Evolutionary conservation across 2,113 vertebrate genomes (phyloP).

Genomic region (Boulengeromyrus knoepffleri): DNA sequence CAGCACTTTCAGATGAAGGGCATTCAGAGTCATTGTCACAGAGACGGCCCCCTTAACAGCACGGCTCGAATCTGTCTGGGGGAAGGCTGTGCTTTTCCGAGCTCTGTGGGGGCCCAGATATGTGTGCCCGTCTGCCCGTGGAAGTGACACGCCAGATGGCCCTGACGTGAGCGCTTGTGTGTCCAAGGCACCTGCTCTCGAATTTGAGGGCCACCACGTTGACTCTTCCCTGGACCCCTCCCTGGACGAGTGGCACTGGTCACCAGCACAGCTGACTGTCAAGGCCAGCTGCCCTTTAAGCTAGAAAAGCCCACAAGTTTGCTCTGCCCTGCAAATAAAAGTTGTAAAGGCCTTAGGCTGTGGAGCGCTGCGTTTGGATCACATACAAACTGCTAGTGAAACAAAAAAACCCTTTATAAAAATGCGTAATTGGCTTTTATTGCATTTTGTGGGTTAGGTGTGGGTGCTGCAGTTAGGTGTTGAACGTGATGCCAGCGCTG

Average conservation of each 20-base stretch:
- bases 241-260: neutral
- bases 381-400: neutral
- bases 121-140: neutral
- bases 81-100: neutral
- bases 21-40: neutral
- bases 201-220: neutral
- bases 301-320: neutral
- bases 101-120: neutral
- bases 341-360: neutral
- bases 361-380: neutral
- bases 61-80: no score
- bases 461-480: neutral
- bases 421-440: neutral
- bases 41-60: neutral
- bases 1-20: neutral
- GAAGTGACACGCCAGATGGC: neutral
- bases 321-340: neutral
- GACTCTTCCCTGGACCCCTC: neutral
- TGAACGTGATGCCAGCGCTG: neutral
- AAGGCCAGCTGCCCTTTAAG: conserved; percentile 3
- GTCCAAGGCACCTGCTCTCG: conserved; percentile 10
- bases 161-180: neutral
- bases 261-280: conserved; percentile 22
- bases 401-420: neutral
- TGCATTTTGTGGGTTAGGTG: neutral